Base-by-base conservation (phyloP, 1,140 invertebrate species). In the Pseudomyrmex pallidus region DNA sequence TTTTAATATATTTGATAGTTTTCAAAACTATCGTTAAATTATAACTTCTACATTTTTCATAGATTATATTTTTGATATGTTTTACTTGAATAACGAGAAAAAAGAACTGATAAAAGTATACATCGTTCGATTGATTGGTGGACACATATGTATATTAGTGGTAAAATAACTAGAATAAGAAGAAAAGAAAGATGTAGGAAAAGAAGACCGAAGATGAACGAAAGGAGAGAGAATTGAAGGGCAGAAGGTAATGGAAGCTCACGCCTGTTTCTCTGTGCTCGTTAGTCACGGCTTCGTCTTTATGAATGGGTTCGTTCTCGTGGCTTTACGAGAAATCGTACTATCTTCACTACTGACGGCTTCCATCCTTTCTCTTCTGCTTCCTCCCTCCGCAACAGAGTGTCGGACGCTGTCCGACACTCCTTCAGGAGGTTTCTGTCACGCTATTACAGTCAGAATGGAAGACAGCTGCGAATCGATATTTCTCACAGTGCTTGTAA, bases 261-360 rank as follows among this genome's bases (percentile, higher is more conserved):
- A 73, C 84, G 85, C 89, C 84, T 77, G 77, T 84, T 90, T 90
- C 83, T 91, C 83, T 82, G 88, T 89, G 87, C 90, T 91, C 91
- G 90, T 92, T 92, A 91, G 91, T 92, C 91, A 90, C 90, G 89
- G 89, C 89, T 85, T 83, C 87, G 85, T 91, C 91, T 93, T 93
- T 91, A 93, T 93, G 92, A 93, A 93, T 93, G 91, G 90, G 87
- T 90, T 90, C 88, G 87, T 87, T 90, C 87, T 90, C 84, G 87
- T 86, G 84, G 88, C 90, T 90, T 77, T 89, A 91, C 89, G 88
- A 91, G 90, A 87, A 91, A 91, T 92, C 90, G 86, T 89, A 91
- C 90, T 91, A 91, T 88, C 88, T 89, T 89, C 85, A 85, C 84
- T 84, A 89, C 88, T 73, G 80, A 67, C 64, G 74, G 77, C 86